Evolutionary conservation across 2,797 vertebrate genomes (phyloP), one percentile per base, ranked within the genome.

Genomic region (Protonibea diacanthus): DNA sequence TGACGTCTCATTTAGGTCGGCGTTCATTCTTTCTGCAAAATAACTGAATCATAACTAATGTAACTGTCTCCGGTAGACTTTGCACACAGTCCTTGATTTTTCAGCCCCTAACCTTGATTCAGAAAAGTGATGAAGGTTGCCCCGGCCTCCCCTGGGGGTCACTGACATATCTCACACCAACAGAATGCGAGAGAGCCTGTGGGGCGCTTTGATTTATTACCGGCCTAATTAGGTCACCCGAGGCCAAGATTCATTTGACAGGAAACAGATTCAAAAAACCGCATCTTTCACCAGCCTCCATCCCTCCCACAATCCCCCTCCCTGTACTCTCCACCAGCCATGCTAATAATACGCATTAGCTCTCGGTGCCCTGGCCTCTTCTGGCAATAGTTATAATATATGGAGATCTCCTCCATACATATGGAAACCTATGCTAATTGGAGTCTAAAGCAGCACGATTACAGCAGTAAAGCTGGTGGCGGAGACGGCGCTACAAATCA

Each of bases 221-320:
- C 70, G 9, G 61, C 85, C 85, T 93, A 94, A 94, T 94, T 93
- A 92, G 92, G 91, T 93, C 92, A 92, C 89, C 76, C 66, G 82
- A 89, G 93, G 90, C 87, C 76, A 80, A 75, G 80, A 87, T 88
- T 91, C 83, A 91, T 90, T 88, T 90, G 91, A 93, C 87, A 84
- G 80, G 83, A 84, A 92, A 71, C 81, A 65, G 78, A 90, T 86
- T 91, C 78, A 77, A 86, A 75, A 87, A 92, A 88, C 42, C 0
- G 58, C 84, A 88, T 87, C 76, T 63, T 78, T 88, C 80, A 80
- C 70, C 57, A 1, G 63, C 75, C 47, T 52, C 79, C 68, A 11
- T 60, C 71, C 48, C 66, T 63, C 65, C 55, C 74, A 74, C n/a
- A 6, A 6, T 6, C 17, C 17, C 47, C 13, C 23, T 4, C 12